Percentiles rank a stretch among this genome's conserved stretches.
These are phyloP conservation scores for Drosophila sechellia DNA, from an alignment of 1,140 invertebrate species.

Conservation along the genomic window DNA sequence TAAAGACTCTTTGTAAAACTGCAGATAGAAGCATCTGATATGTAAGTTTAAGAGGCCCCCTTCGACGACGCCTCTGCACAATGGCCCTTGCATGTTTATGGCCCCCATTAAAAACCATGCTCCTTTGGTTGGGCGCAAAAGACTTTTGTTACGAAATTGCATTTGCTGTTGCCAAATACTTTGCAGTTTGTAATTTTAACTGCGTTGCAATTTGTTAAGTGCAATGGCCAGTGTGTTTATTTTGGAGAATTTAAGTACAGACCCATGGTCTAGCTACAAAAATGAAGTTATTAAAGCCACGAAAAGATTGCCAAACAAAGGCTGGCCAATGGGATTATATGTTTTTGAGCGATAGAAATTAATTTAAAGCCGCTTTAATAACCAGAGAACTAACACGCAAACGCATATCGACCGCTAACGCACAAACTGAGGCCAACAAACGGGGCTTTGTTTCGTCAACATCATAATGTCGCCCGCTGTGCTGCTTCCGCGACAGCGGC, in stretches of 20 bases:
- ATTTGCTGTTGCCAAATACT: constrained; percentile 67
- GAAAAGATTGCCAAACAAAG: constrained; percentile 4
- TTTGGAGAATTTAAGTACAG: constrained; percentile 19
- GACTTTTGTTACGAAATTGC: constrained; percentile 66
- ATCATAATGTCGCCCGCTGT: constrained; percentile 47
- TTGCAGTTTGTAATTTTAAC: constrained; percentile 79
- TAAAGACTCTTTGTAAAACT: too few species aligned
- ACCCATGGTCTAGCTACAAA: constrained; percentile 11
- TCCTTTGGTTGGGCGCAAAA: constrained; percentile 40
- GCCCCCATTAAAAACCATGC: constrained; percentile 1
- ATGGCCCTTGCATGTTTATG: constrained; percentile 33
- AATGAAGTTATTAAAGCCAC: constrained; percentile 75
- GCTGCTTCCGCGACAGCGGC: constrained; percentile 41
- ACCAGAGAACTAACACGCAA: constrained; percentile 20
- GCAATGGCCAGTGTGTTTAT: constrained; percentile 34
- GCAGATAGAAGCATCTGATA: too few species aligned
- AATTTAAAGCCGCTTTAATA: constrained; percentile 27
- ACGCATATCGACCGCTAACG: constrained; percentile 15
- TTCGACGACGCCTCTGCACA: neutral
- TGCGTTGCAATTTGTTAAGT: constrained; percentile 76
- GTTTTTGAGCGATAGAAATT: too few species aligned
- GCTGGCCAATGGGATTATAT: neutral
- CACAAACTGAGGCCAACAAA: constrained; percentile 40
- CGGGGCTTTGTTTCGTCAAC: constrained; percentile 48
- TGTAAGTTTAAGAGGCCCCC: neutral